A percentile compares a stretch with the other conserved stretches of the same genome.
These are phyloP conservation scores for Rhinopithecus roxellana DNA, from an alignment of 2,113 vertebrate species.

Conservation along the genomic window DNA sequence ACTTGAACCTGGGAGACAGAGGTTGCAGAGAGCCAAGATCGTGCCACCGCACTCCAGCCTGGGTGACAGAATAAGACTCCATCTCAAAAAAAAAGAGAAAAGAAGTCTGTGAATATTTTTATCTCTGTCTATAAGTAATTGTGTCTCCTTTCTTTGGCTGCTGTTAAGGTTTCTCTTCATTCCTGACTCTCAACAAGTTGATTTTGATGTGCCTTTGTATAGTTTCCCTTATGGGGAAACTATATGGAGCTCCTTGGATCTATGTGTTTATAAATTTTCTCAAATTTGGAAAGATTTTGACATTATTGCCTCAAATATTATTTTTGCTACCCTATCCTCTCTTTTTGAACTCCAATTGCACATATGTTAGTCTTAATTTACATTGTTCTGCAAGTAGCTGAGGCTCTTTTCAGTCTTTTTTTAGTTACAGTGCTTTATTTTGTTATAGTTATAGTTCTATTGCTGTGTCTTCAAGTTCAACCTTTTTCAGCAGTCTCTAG, in stretches of 20 bases:
- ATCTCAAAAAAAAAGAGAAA: no score
- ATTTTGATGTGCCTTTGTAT: not conserved
- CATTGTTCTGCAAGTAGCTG: not conserved
- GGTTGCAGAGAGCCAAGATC: no score
- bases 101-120: not conserved
- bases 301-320: conserved; percentile 16
- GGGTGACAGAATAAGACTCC: no score
- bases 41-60: no score
- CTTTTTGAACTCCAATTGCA: not conserved
- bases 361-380: not conserved
- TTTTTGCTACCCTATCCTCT: not conserved
- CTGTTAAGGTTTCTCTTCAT: not conserved
- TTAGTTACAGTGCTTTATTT: not conserved
- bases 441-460: not conserved
- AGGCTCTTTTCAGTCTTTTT: not conserved
- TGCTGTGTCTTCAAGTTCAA: not conserved
- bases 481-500: not conserved
- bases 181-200: not conserved
- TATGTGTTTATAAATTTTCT: conserved; percentile 6
- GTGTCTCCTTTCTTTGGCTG: not conserved
- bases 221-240: not conserved
- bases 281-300: not conserved
- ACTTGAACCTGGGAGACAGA: no score
- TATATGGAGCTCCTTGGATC: not conserved
- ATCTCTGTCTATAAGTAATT: not conserved